Evolutionary conservation across 2,113 vertebrate species (phyloP), one percentile per base, ranked within the genome.

Genomic region (Pelvicachromis taeniatus): DNA sequence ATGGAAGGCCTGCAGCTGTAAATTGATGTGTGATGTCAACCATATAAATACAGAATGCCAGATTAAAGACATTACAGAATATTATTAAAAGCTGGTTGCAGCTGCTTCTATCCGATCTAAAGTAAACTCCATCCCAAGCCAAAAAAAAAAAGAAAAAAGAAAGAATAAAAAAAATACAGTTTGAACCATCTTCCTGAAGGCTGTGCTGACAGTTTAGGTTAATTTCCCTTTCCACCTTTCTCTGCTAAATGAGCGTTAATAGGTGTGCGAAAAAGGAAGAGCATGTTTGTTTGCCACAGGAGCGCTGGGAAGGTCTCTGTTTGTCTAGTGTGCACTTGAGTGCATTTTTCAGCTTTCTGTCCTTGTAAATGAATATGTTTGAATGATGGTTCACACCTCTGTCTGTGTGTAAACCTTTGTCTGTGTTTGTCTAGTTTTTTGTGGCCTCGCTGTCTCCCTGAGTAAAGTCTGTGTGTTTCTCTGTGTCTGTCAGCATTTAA

Each of bases 321-420:
- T 45, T 29, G 52, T 29, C n/a, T 68, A 16, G 58, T 2, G 23
- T 42, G 31, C 31, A 26, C 26, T 52, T 7, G 26, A 70, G 77
- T 65, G 61, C 63, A 53, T 78, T 77, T 79, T 50, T 52, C 54
- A 35, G 81, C 75, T 38, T 59, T 68, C 40, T 45, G 17, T 80
- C 17, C 79, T 55, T 56, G 52, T 86, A 78, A 83, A 54, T 86
- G 78, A 81, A 63, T 9, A 5, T 17, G 77, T 77, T 38, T 79
- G 77, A 80, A 40, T 80, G 73, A 89, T n/a, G 42, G 19, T 40
- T 91, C 31, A 87, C 90, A 90, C 90, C 73, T 87, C 63, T 6
- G 29, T 63, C 48, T 56, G 21, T 21, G 83, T 56, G 77, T 61
- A 29, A 11, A 53, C 50, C 42, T 82, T 40, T 78, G 73, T 77